These are phyloP conservation scores for Lepidochitona cinerea DNA, from an alignment of 2,888 invertebrate genomes.

Conservation along the genomic window DNA sequence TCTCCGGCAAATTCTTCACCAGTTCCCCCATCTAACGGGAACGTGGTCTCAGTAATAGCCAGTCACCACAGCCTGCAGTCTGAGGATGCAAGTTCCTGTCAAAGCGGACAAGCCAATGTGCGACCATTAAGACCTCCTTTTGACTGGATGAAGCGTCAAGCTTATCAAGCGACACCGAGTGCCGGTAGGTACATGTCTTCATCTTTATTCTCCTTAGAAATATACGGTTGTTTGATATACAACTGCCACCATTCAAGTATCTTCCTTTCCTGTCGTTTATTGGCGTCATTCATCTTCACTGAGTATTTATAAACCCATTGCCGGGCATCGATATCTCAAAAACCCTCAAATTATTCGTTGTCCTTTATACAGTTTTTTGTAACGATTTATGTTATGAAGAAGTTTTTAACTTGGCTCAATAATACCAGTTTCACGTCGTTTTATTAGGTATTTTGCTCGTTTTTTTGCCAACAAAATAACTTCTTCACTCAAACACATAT, in stretches of 20 bases:
- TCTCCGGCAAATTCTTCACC: neutral
- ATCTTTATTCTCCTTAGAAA: neutral
- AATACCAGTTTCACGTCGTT: too few species aligned
- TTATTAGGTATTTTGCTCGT: too few species aligned
- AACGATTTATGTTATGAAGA: too few species aligned
- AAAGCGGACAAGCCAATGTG: constrained; percentile 25
- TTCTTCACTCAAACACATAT: too few species aligned
- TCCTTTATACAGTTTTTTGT: too few species aligned
- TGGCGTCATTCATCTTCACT: neutral
- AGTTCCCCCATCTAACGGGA: neutral
- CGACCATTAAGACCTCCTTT: constrained; percentile 53
- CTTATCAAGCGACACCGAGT: constrained; percentile 49
- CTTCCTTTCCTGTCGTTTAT: constrained; percentile 1
- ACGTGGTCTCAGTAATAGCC: neutral
- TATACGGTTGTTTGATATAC: neutral
- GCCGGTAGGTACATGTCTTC: constrained; percentile 47
- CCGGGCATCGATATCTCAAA: too few species aligned
- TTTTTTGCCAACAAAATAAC: too few species aligned
- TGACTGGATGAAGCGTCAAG: constrained; percentile 63
- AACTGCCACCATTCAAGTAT: neutral
- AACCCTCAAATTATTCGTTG: too few species aligned
- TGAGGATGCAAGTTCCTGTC: neutral
- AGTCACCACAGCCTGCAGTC: neutral
- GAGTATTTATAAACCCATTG: neutral
- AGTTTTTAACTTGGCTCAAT: too few species aligned